Evolutionary conservation across 1,140 invertebrate species (phyloP).

Genomic region (Propsilocerus akamusi): DNA sequence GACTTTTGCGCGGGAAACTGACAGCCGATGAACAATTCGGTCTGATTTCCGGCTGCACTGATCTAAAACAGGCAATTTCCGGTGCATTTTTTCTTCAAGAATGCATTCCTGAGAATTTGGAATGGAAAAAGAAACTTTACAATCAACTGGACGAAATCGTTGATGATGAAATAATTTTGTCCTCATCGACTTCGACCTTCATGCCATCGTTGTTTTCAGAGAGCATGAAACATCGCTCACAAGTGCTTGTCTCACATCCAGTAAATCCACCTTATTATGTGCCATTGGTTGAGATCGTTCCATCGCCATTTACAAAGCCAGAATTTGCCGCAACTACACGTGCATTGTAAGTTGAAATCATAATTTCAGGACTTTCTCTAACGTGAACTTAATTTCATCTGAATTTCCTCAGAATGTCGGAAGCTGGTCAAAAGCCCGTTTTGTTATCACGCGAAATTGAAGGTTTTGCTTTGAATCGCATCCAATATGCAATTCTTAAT

Average conservation of each 20-base stretch:
- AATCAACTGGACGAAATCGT: slow-evolving; percentile 55
- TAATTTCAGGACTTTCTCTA: no score
- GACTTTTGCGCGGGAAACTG: slow-evolving; percentile 52
- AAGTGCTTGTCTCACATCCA: slow-evolving; percentile 62
- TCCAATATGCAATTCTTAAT: slow-evolving; percentile 91
- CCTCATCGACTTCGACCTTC: slow-evolving; percentile 84
- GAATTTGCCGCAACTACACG: slow-evolving; percentile 33
- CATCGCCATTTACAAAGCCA: slow-evolving; percentile 71
- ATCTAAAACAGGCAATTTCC: slow-evolving; percentile 43
- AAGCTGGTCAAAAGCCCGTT: slow-evolving; percentile 82
- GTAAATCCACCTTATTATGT: slow-evolving; percentile 95
- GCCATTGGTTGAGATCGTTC: slow-evolving; percentile 83
- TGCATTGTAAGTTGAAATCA: neutral
- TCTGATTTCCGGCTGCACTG: slow-evolving; percentile 52
- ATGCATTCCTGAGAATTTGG: slow-evolving; percentile 78
- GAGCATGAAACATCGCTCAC: slow-evolving; percentile 52
- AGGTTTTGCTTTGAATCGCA: slow-evolving; percentile 85
- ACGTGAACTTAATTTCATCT: neutral
- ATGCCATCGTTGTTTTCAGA: slow-evolving; percentile 70
- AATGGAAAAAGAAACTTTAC: slow-evolving; percentile 70
- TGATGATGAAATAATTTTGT: slow-evolving; percentile 53
- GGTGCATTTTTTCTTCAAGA: slow-evolving; percentile 67
- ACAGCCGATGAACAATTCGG: slow-evolving; percentile 51
- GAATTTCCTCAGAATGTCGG: slow-evolving; percentile 60
- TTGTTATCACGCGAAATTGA: slow-evolving; percentile 67